phyloP scores from a whole-genome alignment of 2,888 invertebrate genomes.

The Ceramica pisi region DNA sequence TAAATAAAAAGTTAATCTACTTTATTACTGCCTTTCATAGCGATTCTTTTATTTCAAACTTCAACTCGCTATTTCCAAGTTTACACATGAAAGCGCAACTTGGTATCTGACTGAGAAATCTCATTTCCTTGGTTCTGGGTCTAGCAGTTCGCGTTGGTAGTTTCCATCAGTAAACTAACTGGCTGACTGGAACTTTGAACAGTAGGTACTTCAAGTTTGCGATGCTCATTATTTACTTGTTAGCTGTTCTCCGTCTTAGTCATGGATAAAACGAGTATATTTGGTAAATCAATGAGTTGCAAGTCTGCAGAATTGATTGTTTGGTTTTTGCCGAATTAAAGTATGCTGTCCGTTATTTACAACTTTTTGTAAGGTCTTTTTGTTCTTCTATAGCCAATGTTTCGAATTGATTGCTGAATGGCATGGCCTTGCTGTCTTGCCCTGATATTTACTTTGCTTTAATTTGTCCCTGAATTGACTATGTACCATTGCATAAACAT shows the following conservation, averaged over 20 bases:
- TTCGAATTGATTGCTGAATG: background rate
- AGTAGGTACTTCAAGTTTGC: constrained; percentile 9
- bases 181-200: constrained; percentile 22
- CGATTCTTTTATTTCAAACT: background rate
- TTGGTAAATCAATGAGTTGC: constrained; percentile 24
- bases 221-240: constrained; percentile 10
- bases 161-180: constrained; percentile 20
- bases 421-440: background rate
- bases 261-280: background rate
- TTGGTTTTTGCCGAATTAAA: constrained; percentile 20
- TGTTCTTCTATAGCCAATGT: constrained; percentile 7
- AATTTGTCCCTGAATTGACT: no score
- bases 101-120: constrained; percentile 6
- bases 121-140: constrained; percentile 17
- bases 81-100: constrained; percentile 18
- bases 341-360: background rate
- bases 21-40: background rate
- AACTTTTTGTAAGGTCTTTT: background rate
- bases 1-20: background rate
- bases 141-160: constrained; percentile 4
- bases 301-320: constrained; percentile 14
- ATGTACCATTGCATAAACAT: background rate
- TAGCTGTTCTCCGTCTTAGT: background rate
- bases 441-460: background rate
- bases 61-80: constrained; percentile 19